Evolutionary conservation across 2,113 vertebrate genomes (phyloP), one percentile per base, ranked within the genome.

Genomic region (Eretmochelys imbricata): DNA sequence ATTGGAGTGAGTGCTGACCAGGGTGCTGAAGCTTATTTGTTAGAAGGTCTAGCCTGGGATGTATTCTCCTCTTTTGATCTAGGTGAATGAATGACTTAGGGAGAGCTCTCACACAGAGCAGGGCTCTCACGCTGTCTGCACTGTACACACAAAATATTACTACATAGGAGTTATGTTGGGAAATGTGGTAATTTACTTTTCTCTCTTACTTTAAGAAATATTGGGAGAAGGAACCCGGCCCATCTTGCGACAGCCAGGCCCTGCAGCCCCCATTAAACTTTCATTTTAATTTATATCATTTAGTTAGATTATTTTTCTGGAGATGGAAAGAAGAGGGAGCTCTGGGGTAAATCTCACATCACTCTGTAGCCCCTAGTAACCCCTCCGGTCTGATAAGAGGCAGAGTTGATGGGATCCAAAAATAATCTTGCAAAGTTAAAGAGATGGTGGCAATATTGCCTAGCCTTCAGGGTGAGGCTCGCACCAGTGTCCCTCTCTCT

Each of bases 1-100:
- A 48, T 46, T 42, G 12, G 25, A 14, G 22, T 29, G 46, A 51
- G 53, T 1, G 48, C 95, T 92, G 89, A 3, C 95, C 93, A 29
- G 3, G 87, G 95, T 93, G 27, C 91, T 92, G 91, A 91, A 38
- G 8, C 5, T 78, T 48, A 13, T 48, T 42, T 42, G 42, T 78
- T 25, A 2, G 42, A 54, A 1, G 20, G 22, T 19, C 1, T 17
- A 53, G 31, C 4, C 65, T 5, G 7, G 14, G 2, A 7, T 65
- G 24, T 55, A 9, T 62, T 83, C 3, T 91, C 76, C 62, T 59
- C 6, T 7, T 53, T 7, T 53, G 10, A 62, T 6, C 69, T 16
- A 38, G 27, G 2, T 13, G 11, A 50, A 6, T n/a, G 35, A 65
- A 31, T n/a, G 53, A 3, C 38, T 72, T 20, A 46, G 38, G 19